Conservation (phyloP, 2,113 vertebrate species). For the Melanerpes aurifrons region DNA sequence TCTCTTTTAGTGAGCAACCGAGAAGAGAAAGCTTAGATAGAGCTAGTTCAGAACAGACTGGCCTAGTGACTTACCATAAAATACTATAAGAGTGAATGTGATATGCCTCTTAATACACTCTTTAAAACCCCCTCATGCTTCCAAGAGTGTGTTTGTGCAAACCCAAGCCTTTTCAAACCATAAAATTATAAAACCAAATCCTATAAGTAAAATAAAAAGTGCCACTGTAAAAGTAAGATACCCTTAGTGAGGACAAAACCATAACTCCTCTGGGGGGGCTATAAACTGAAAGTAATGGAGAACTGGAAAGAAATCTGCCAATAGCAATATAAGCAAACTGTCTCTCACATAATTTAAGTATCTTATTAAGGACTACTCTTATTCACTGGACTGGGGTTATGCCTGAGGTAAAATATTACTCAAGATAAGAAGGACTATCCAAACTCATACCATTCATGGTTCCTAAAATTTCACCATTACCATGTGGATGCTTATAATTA, state of each 20-base stretch:
- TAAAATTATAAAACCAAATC: conserved; percentile 2
- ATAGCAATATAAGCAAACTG: neutral
- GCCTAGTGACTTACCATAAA: neutral
- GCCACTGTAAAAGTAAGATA: neutral
- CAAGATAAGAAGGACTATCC: neutral
- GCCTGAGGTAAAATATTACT: neutral
- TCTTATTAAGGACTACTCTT: neutral
- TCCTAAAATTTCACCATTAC: conserved; percentile 9
- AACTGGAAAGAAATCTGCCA: neutral
- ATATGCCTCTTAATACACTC: neutral
- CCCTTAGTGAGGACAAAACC: neutral
- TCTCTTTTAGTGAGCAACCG: neutral
- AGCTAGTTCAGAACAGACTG: neutral
- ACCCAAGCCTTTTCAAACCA: neutral
- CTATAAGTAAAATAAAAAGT: neutral
- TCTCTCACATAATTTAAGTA: neutral
- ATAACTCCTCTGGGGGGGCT: neutral
- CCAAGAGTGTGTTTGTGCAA: neutral
- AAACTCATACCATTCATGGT: neutral
- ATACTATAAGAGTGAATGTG: neutral
- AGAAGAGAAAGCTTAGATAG: neutral
- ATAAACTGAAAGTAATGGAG: neutral
- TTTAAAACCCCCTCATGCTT: neutral
- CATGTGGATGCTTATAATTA: neutral
- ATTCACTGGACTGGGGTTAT: neutral